These are phyloP conservation scores for Xyrauchen texanus DNA, from an alignment of 2,113 vertebrate genomes.

Conservation along the genomic window DNA sequence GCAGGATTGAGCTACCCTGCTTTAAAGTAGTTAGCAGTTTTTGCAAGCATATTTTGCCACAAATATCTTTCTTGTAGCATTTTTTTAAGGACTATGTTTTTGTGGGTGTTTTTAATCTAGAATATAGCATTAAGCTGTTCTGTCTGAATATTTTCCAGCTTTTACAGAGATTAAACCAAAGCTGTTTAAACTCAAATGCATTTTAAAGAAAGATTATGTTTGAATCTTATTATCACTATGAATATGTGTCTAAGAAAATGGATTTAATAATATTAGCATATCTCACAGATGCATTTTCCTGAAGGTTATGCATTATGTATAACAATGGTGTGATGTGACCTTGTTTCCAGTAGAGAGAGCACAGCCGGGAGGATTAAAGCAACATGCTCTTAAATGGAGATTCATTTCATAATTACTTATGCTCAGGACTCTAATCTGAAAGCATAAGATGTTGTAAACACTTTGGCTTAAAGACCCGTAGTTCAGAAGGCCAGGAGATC, in stretches of 20 bases:
- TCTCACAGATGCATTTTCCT: conserved; percentile 31
- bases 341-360: conserved; percentile 23
- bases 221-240: neutral
- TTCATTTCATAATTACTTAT: conserved; percentile 43
- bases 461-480: conserved; percentile 3
- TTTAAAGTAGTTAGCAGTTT: no score
- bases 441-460: conserved; percentile 18
- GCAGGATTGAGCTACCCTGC: no score
- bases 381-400: conserved; percentile 26
- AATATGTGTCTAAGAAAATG: conserved; percentile 10
- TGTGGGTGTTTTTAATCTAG: no score
- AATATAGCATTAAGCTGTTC: no score
- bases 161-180: conserved; percentile 11
- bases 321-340: conserved; percentile 14
- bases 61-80: no score
- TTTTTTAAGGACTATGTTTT: no score
- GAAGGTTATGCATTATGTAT: conserved; percentile 9
- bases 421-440: conserved; percentile 25
- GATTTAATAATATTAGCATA: conserved; percentile 3
- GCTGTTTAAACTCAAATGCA: conserved; percentile 13
- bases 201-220: neutral
- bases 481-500: conserved; percentile 5
- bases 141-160: neutral
- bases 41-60: no score
- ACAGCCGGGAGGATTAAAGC: conserved; percentile 27